Percentiles rank a stretch among this genome's conserved stretches.
Evolutionary conservation across 1,140 invertebrate species (phyloP).

Genomic region (Trialeurodes vaporariorum): DNA sequence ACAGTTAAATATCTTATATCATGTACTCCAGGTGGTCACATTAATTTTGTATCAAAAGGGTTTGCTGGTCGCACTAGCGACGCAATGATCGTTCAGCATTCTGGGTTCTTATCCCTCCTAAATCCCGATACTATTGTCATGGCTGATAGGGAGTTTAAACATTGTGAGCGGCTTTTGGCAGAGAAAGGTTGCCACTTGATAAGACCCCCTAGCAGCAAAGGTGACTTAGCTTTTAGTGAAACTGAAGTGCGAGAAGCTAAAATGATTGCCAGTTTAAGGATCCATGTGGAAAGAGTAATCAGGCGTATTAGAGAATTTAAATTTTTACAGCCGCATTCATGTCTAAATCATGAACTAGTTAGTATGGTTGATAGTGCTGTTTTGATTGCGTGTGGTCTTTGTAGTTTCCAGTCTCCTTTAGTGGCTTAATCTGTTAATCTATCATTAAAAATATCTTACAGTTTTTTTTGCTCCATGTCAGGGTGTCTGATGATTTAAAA

Average conservation of each 20-base stretch:
- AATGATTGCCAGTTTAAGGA: slow-evolving; percentile 33
- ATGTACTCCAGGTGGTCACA: slow-evolving; percentile 33
- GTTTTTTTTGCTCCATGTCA: no score
- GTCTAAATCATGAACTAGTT: slow-evolving; percentile 24
- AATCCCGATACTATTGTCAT: slow-evolving; percentile 23
- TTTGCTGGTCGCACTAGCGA: slow-evolving; percentile 33
- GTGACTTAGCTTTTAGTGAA: slow-evolving; percentile 31
- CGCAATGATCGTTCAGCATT: slow-evolving; percentile 28
- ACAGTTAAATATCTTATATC: slow-evolving; percentile 38
- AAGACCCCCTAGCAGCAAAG: slow-evolving; percentile 23
- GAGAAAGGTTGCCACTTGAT: slow-evolving; percentile 27
- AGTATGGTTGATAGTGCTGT: slow-evolving; percentile 27
- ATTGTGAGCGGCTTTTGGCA: slow-evolving; percentile 24
- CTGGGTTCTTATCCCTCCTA: slow-evolving; percentile 28
- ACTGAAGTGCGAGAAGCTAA: slow-evolving; percentile 30
- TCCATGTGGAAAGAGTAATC: slow-evolving; percentile 34
- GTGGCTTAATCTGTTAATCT: no score
- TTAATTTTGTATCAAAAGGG: slow-evolving; percentile 34
- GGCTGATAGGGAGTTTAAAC: slow-evolving; percentile 30
- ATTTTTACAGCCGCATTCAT: slow-evolving; percentile 32
- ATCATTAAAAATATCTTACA: no score
- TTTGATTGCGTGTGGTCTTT: slow-evolving; percentile 24
- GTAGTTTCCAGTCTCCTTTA: slow-evolving; percentile 27
- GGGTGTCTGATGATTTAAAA: no score
- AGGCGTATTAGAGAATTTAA: slow-evolving; percentile 28